Base-by-base conservation (phyloP, 2,888 invertebrate genomes). In the Scelioninae gen. 1 region DNA sequence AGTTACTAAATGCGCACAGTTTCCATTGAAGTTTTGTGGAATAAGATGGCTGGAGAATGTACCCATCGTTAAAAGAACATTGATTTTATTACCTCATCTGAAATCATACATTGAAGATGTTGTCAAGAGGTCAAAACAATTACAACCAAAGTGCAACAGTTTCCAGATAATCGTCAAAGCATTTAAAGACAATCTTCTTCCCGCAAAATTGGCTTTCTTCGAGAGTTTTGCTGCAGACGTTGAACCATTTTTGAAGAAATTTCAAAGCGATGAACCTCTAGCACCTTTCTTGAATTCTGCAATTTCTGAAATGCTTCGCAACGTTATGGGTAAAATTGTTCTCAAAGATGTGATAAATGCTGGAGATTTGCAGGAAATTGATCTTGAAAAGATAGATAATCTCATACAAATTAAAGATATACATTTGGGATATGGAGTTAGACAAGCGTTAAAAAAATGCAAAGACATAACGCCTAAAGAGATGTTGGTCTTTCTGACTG, bases 11-110 rank as follows among this genome's bases (percentile, higher is more conserved):
- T 84, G 60, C 40, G 29, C 43, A 47, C 29, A 63, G 49, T 86
- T 88, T 66, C 89, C 88, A 0, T 49, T 87, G 29, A 88, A 89
- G 63, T 90, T 86, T 66, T 86, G 85, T 60, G 77, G 76, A 11
- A 56, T 79, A 11, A 58, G 87, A 53, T 87, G 87, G 87, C 80
- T 87, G 8, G 85, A 88, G 75, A 87, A 86, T 65, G 79, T 34
- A 10, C 40, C 49, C 16, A 82, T 84, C 15, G 82, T 74, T 32
- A 40, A 79, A 32, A 81, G 82, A 68, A 83, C 84, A 13, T 10
- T 34, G 3, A 7, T 34, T 13, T 10, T 55, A 5, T 15, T 34
- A 9, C 34, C 55, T 13, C 32, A 55, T 55, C 1, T 55, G 8
- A 5, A 31, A 53, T n/a, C 0, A 11, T 53, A 31, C 31, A 58